Conservation (phyloP, 2,113 vertebrate genomes). For the Pyxicephalus adspersus region DNA sequence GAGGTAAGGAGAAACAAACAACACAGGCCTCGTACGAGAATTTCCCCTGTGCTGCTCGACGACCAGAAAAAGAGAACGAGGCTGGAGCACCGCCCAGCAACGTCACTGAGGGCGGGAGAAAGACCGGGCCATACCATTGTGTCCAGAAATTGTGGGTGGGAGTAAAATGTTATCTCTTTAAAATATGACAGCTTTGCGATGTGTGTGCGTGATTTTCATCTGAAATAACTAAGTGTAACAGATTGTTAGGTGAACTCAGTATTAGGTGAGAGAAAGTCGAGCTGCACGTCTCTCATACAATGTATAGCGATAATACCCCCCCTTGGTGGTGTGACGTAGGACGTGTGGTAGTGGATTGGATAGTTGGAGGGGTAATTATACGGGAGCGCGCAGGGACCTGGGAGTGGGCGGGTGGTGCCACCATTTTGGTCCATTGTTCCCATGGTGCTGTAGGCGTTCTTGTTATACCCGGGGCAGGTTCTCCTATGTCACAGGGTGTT, state of each 20-base stretch:
- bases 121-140: background rate
- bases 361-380: background rate
- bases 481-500: too few relatives aligned
- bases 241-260: background rate
- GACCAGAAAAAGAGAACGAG: slow-evolving; percentile 41
- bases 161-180: too few relatives aligned
- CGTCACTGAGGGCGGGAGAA: slow-evolving; percentile 29
- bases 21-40: slow-evolving; percentile 13
- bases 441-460: background rate
- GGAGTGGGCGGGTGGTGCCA: background rate
- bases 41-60: slow-evolving; percentile 15
- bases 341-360: background rate
- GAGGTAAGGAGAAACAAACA: slow-evolving; percentile 30
- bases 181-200: background rate
- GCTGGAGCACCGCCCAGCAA: slow-evolving; percentile 9
- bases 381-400: background rate
- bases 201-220: too few relatives aligned
- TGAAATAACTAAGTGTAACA: background rate
- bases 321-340: background rate
- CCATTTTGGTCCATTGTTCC: slow-evolving; percentile 22
- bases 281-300: background rate
- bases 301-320: background rate
- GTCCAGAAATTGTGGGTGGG: background rate
- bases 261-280: too few relatives aligned
- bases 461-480: too few relatives aligned